Evolutionary conservation across 2,113 vertebrate species (phyloP).

Genomic region (Machaerirhynchus nigripectus): DNA sequence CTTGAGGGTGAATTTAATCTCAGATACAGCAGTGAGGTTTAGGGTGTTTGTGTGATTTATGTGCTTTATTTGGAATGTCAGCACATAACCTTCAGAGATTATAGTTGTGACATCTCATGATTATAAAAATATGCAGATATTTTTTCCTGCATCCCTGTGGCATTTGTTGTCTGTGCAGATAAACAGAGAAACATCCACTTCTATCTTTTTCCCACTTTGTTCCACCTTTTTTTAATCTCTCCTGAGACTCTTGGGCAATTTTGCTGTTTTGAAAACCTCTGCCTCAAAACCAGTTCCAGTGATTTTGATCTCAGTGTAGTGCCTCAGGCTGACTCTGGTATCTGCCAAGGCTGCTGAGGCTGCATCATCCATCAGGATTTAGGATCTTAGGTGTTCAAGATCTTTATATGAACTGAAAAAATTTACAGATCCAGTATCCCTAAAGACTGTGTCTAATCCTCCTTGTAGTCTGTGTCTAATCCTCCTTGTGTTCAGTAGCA

Average conservation of each 20-base stretch:
- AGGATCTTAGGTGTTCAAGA: neutral
- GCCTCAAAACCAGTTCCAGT: neutral
- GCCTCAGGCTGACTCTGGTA: neutral
- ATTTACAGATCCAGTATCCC: neutral
- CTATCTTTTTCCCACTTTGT: neutral
- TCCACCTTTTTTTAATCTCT: neutral
- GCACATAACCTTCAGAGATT: neutral
- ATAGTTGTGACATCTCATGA: neutral
- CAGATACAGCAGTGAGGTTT: neutral
- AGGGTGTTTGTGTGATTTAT: neutral
- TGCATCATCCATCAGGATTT: neutral
- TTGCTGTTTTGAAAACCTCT: neutral
- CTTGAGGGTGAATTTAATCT: neutral
- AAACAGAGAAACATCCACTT: neutral
- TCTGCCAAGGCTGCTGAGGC: neutral
- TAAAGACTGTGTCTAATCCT: neutral
- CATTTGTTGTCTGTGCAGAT: neutral
- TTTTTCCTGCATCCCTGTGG: neutral
- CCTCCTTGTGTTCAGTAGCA: neutral
- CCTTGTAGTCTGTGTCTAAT: neutral
- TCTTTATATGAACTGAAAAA: neutral
- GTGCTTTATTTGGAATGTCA: neutral
- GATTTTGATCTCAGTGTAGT: neutral
- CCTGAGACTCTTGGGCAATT: neutral
- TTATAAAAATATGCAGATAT: neutral